Conservation (phyloP, 2,113 vertebrate species). For the Mobula birostris region DNA sequence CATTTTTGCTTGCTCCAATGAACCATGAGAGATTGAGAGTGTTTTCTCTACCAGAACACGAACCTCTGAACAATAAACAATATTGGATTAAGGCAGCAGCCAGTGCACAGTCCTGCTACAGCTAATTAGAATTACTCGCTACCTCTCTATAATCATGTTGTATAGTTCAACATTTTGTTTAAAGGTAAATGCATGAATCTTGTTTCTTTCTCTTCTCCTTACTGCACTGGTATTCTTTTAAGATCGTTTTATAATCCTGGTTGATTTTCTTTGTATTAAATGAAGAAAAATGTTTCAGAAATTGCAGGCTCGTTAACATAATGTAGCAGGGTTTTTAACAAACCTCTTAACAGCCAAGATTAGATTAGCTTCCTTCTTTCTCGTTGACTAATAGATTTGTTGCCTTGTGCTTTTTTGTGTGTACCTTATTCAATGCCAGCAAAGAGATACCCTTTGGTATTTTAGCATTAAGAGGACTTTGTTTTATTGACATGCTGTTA, state of each 20-base stretch:
- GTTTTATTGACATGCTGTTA: background rate
- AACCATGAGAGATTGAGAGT: background rate
- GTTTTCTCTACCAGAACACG: background rate
- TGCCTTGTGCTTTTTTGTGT: background rate
- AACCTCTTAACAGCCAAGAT: background rate
- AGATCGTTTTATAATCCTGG: background rate
- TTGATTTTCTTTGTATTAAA: background rate
- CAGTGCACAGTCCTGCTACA: background rate
- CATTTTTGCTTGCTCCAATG: conserved; percentile 5
- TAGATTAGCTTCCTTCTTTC: background rate
- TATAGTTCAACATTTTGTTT: background rate
- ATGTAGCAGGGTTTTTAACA: background rate
- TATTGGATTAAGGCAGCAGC: background rate
- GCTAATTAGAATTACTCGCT: background rate
- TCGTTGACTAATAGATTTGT: background rate
- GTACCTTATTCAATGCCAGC: background rate
- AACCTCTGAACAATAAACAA: conserved; percentile 21
- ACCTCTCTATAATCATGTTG: conserved; percentile 1
- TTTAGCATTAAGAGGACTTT: background rate
- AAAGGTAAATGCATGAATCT: background rate
- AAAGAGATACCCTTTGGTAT: background rate
- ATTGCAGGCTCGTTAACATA: background rate
- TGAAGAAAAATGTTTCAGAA: background rate
- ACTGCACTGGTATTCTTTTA: background rate
- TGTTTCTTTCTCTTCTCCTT: background rate